Base-by-base conservation (phyloP, 2,797 vertebrate species). In the Rhadinocentrus ornatus region DNA sequence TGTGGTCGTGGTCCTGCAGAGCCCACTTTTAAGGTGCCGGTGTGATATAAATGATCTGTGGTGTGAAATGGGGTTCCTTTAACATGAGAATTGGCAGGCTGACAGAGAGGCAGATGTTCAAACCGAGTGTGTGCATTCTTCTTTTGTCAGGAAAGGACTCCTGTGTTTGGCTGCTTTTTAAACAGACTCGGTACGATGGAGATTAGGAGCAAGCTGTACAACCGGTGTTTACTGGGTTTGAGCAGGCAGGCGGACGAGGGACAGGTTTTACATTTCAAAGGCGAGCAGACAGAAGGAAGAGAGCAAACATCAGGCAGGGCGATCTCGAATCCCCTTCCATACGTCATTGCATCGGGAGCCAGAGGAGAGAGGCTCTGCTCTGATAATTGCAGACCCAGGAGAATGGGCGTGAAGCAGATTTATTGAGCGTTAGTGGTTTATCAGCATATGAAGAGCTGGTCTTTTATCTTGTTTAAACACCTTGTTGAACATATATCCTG, bases 31-130 rank as follows among this genome's bases (percentile, higher is more conserved):
- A 68, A 64, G 80, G 27, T 39, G 32, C 64, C 6, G 55, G 11
- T 57, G 60, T 67, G 76, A 77, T 83, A 81, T 71, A 78, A 86
- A 77, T 57, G 74, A 83, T 55, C 65, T 35, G 46, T 62, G 22
- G 53, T 74, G 83, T 64, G 73, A 89, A 74, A 78, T 66, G 52
- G 35, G 32, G 62, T 22, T 75, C 35, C 57, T 81, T 77, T 65
- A 69, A 63, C 74, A 48, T 62, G 66, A 24, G 32, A 63, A 55
- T 9, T 84, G 87, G 84, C 82, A 54, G 56, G 61, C 69, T 76
- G 86, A 82, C 80, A 87, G 78, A 69, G 67, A 24, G 78, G 75
- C 92, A 92, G 92, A 92, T 92, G 92, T 91, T 93, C 73, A 84
- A 84, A 89, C 90, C 86, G 75, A 57, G 76, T 41, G 7, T 31